Percentiles rank a stretch among this genome's conserved stretches.
phyloP scores from a whole-genome alignment of 2,888 invertebrate genomes.

The Lycaena phlaeas region DNA sequence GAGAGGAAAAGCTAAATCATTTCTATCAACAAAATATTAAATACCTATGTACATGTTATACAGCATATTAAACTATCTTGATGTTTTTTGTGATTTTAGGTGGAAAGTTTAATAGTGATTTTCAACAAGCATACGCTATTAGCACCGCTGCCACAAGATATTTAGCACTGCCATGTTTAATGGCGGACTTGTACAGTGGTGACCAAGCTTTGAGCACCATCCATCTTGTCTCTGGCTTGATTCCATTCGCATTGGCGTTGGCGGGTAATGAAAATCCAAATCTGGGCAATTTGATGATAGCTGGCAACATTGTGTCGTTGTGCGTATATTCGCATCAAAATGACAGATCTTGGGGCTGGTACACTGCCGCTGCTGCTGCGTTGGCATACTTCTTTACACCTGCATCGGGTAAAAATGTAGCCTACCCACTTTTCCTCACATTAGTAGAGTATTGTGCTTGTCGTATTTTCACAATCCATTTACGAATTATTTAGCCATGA shows the following conservation, averaged over 20 bases:
- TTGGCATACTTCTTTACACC: constrained; percentile 40
- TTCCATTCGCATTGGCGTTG: constrained; percentile 44
- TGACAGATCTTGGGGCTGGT: constrained; percentile 46
- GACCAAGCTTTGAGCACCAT: constrained; percentile 30
- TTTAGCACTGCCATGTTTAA: constrained; percentile 47
- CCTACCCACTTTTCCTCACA: constrained; percentile 43
- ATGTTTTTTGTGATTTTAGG: no score
- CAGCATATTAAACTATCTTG: no score
- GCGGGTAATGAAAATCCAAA: constrained; percentile 34
- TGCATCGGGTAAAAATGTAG: constrained; percentile 27
- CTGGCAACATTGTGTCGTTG: constrained; percentile 43
- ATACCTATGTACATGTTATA: no score
- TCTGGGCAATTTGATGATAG: constrained; percentile 40
- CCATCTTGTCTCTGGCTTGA: constrained; percentile 44
- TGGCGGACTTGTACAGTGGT: constrained; percentile 41
- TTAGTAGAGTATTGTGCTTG: constrained; percentile 49
- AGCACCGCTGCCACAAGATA: constrained; percentile 42
- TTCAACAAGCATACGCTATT: constrained; percentile 33
- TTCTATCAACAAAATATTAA: no score
- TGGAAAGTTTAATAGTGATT: constrained; percentile 36
- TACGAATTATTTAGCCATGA: no score
- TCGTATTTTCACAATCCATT: no score
- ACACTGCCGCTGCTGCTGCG: constrained; percentile 39
- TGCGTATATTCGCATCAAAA: constrained; percentile 33
- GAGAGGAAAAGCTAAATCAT: no score